Evolutionary conservation across 2,113 vertebrate species (phyloP).

Genomic region (Tragulus kanchil): DNA sequence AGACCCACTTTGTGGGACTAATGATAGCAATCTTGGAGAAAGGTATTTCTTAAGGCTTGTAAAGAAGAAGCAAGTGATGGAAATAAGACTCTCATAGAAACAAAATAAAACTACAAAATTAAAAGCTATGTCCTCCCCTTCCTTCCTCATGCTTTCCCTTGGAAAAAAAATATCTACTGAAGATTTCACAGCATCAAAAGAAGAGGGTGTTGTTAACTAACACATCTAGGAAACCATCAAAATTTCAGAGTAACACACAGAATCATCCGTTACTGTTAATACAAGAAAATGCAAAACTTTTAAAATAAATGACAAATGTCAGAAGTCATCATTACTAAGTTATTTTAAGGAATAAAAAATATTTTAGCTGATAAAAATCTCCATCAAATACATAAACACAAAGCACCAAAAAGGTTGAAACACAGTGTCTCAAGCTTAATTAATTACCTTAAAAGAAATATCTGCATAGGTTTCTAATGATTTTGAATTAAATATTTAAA

Average conservation of each 20-base stretch:
- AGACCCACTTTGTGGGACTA: not conserved
- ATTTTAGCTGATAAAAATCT: not conserved
- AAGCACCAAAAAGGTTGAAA: not conserved
- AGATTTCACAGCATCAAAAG: not conserved
- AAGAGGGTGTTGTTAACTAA: not conserved
- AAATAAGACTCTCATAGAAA: not conserved
- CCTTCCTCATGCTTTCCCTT: not conserved
- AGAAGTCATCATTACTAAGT: not conserved
- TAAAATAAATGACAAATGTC: not conserved
- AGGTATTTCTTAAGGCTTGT: not conserved
- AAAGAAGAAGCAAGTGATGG: not conserved
- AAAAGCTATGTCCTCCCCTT: not conserved
- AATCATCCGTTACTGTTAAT: not conserved
- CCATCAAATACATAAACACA: not conserved
- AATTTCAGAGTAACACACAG: not conserved
- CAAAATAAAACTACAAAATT: not conserved
- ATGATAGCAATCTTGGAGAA: not conserved
- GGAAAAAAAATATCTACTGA: not conserved
- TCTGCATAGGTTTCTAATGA: not conserved
- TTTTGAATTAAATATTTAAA: not conserved
- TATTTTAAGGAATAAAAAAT: not conserved
- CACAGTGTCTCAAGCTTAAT: not conserved
- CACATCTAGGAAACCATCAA: not conserved
- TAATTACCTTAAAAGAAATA: not conserved
- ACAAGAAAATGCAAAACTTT: not conserved